Conservation (phyloP, 1,140 invertebrate species). For the Danaus plexippus region DNA sequence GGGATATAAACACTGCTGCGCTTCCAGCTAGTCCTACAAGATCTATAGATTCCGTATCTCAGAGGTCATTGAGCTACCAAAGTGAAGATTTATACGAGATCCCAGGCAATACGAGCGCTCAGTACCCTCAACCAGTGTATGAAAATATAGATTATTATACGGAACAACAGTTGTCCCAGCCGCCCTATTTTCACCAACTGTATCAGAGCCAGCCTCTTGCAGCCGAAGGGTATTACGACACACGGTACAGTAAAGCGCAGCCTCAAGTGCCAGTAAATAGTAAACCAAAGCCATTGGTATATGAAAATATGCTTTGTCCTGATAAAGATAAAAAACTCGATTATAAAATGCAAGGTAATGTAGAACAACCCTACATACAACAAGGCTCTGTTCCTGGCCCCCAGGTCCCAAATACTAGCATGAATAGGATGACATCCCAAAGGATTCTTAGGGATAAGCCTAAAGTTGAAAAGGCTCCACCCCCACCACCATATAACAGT, state of each 20-base stretch:
- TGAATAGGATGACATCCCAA: conserved; percentile 43
- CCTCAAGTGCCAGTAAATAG: conserved; percentile 78
- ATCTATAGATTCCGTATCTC: conserved; percentile 74
- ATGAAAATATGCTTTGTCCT: conserved; percentile 64
- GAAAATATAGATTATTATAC: conserved; percentile 87
- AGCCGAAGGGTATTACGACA: conserved; percentile 72
- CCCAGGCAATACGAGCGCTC: conserved; percentile 51
- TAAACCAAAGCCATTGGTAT: conserved; percentile 57
- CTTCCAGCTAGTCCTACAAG: conserved; percentile 65
- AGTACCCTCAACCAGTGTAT: conserved; percentile 77
- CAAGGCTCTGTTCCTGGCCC: conserved; percentile 59
- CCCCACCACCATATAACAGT: conserved; percentile 47
- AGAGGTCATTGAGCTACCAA: conserved; percentile 76
- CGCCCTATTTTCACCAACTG: conserved; percentile 76
- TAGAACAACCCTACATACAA: conserved; percentile 54
- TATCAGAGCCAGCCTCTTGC: conserved; percentile 60
- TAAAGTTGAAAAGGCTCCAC: conserved; percentile 48
- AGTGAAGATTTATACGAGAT: conserved; percentile 67
- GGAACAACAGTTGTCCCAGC: conserved; percentile 64
- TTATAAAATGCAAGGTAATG: conserved; percentile 40
- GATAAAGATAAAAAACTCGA: conserved; percentile 61
- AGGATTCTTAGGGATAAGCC: conserved; percentile 44
- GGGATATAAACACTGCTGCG: conserved; percentile 54
- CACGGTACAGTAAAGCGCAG: conserved; percentile 75
- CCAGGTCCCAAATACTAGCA: conserved; percentile 51